Base-by-base conservation (phyloP, 2,888 invertebrate species). In the Prenolepis imparis region DNA sequence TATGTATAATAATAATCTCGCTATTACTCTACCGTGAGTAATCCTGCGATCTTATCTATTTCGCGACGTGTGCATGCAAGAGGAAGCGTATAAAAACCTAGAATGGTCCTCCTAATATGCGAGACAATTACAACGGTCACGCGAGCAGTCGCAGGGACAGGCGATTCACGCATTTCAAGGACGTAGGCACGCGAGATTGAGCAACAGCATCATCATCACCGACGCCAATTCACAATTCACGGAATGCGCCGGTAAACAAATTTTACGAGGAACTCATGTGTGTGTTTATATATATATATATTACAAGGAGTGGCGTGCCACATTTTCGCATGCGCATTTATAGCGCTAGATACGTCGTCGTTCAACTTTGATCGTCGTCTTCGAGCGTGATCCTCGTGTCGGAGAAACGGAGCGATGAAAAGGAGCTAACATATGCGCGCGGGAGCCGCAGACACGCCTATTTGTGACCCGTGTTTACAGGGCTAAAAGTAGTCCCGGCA, bases 81-180 rank as follows among this genome's bases (percentile, higher is more conserved):
- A 67, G 67, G 68, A 68, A 78, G 1, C 32, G 5, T 36, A 32
- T 28, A 77, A 78, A 77, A 24, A 28, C 28, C 8, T n/a, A 39
- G 11, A 18, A 78, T 12, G 21, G 11, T 28, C 1, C 55, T 32
- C 11, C 28, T 39, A 32, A 44, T 32, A 24, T 36, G 11, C 5
- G 1, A 11, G 8, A 64, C 32, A 78, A 59, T 68, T 78, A 32
- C n/a, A 44, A 32, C 44, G 32, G 44, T 78, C 78, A 68, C 59
- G 78, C 68, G 44, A 5, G 57, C 21, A 41, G 32, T 15, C 21
- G 11, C n/a, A 12, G 36, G n/a, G n/a, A 55, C 6, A 48, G n/a
- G 21, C 57, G 39, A 67, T 41, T 41, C 36, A 15, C 28, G 11
- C 21, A 18, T 67, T 39, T 68, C 78, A 78, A 78, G 59, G 59